Percentiles rank a stretch among this genome's conserved stretches.
Conservation (phyloP, 2,797 vertebrate genomes). For the Artibeus lituratus region DNA sequence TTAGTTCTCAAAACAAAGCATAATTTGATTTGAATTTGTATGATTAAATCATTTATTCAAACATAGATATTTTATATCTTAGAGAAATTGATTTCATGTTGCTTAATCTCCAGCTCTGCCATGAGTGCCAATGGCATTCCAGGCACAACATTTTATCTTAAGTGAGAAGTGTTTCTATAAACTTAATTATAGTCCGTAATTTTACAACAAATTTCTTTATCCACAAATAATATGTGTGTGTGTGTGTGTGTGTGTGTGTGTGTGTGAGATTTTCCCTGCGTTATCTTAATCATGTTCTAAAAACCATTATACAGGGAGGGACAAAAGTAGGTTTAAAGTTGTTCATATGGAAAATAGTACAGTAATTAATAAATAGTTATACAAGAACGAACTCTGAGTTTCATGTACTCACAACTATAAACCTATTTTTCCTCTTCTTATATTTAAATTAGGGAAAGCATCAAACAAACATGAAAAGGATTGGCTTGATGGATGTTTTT, state of each 20-base stretch:
- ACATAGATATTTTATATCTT: background rate
- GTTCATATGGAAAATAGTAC: background rate
- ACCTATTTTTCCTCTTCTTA: background rate
- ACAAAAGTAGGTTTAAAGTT: background rate
- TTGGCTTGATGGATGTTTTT: background rate
- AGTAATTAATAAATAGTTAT: background rate
- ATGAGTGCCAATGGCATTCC: background rate
- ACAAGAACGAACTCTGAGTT: background rate
- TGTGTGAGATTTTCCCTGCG: background rate
- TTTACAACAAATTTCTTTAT: background rate
- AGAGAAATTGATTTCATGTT: background rate
- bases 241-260: background rate
- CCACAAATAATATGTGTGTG: background rate
- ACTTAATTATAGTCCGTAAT: background rate
- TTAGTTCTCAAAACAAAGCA: background rate
- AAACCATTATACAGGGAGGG: background rate
- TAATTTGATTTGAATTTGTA: background rate
- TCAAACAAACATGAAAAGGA: constrained; percentile 24
- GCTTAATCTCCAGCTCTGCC: background rate
- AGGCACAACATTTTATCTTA: background rate
- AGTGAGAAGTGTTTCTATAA: background rate
- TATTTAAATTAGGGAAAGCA: constrained; percentile 34
- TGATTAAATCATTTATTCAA: background rate
- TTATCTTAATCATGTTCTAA: background rate
- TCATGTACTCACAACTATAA: background rate